These are phyloP conservation scores for Himalopsyche tibetana DNA, from an alignment of 2,888 invertebrate genomes.

Conservation along the genomic window DNA sequence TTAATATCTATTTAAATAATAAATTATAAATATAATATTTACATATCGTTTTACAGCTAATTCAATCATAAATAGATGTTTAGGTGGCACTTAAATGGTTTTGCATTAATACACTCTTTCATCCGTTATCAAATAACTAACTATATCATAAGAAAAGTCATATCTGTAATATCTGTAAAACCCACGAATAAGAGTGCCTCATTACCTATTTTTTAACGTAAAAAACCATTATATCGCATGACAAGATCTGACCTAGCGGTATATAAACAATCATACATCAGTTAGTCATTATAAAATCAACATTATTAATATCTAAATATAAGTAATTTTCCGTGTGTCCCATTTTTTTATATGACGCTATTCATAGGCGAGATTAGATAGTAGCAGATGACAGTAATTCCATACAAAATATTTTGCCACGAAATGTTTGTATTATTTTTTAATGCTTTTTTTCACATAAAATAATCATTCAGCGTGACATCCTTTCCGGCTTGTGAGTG, in stretches of 20 bases:
- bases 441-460: constrained; percentile 23
- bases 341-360: constrained; percentile 54
- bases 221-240: too few species aligned
- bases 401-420: neutral
- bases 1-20: too few species aligned
- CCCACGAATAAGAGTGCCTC: too few species aligned
- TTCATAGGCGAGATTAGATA: constrained; percentile 40
- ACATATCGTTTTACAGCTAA: too few species aligned
- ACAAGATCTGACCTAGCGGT: neutral
- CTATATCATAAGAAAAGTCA: too few species aligned
- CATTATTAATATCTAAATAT: constrained; percentile 51
- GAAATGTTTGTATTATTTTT: constrained; percentile 18
- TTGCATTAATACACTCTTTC: too few species aligned
- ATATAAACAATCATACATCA: neutral
- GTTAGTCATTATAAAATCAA: constrained; percentile 6
- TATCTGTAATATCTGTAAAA: too few species aligned
- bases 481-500: constrained; percentile 20
- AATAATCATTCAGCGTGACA: constrained; percentile 26
- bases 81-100: too few species aligned
- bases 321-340: constrained; percentile 58
- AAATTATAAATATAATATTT: too few species aligned
- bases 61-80: too few species aligned
- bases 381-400: constrained; percentile 49
- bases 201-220: too few species aligned
- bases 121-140: too few species aligned